Percentiles rank a stretch among this genome's conserved stretches.
Evolutionary conservation across 2,113 vertebrate species (phyloP).

Genomic region (Pitta sordida): DNA sequence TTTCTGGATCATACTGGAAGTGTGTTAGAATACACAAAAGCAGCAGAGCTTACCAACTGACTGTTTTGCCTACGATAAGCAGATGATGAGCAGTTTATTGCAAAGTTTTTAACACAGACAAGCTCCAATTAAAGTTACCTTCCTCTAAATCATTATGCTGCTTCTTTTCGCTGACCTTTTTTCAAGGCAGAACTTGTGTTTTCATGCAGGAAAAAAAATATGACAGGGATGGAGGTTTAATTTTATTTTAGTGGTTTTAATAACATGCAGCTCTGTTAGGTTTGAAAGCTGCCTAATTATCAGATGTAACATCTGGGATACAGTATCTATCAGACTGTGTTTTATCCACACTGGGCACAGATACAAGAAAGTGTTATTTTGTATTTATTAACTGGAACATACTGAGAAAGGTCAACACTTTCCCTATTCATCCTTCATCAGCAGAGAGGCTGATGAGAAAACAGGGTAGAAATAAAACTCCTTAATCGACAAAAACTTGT

Average conservation of each 20-base stretch:
- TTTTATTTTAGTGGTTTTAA: constrained; percentile 50
- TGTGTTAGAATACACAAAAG: constrained; percentile 25
- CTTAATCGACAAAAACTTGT: not conserved
- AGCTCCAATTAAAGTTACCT: constrained; percentile 43
- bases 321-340: constrained; percentile 12
- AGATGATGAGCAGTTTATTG: not conserved
- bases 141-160: constrained; percentile 26
- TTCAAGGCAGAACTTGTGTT: constrained; percentile 39
- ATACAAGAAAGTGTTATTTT: constrained; percentile 52
- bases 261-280: constrained; percentile 25
- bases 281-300: constrained; percentile 63
- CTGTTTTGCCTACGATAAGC: not conserved
- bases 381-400: constrained; percentile 44
- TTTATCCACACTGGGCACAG: constrained; percentile 43
- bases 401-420: constrained; percentile 44
- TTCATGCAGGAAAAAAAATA: constrained; percentile 28
- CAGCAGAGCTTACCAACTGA: not conserved
- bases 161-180: constrained; percentile 53
- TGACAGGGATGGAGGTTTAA: constrained; percentile 16
- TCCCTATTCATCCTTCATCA: constrained; percentile 20
- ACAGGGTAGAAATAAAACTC: not conserved
- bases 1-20: constrained; percentile 38
- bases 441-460: not conserved
- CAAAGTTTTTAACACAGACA: constrained; percentile 11
- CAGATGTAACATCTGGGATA: constrained; percentile 50